Percentiles rank a stretch among this genome's conserved stretches.
These are phyloP conservation scores for Oreocharis arfaki DNA, from an alignment of 2,113 vertebrate species.

Conservation along the genomic window DNA sequence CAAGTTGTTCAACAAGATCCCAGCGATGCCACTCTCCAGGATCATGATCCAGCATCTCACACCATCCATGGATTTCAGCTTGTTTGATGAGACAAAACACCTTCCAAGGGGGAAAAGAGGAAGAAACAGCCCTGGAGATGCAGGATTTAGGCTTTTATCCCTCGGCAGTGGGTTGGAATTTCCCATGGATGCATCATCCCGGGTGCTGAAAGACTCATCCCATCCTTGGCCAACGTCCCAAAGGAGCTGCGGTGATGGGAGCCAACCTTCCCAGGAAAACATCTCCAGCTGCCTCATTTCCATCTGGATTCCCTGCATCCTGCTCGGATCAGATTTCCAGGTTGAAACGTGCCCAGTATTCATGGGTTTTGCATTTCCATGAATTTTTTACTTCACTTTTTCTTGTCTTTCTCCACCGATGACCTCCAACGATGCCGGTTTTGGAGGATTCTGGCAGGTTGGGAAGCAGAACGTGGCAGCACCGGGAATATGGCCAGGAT, in stretches of 20 bases:
- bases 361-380: accelerated
- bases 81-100: neutral
- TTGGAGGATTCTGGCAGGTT: accelerated
- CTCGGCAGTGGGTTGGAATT: neutral
- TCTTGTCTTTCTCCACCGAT: accelerated
- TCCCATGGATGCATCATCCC: neutral
- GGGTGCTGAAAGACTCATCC: neutral
- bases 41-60: accelerated
- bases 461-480: neutral
- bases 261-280: neutral
- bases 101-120: neutral
- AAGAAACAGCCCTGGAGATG: neutral
- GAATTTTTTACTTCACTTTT: neutral
- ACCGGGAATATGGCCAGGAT: accelerated
- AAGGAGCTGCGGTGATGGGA: accelerated
- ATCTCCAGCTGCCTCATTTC: neutral
- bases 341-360: accelerated
- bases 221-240: neutral
- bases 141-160: neutral
- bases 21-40: accelerated
- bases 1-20: accelerated
- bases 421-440: accelerated
- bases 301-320: neutral
- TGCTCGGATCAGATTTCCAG: neutral
- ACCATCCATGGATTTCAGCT: accelerated